Percentiles rank a stretch among this genome's conserved stretches.
phyloP scores from a whole-genome alignment of 2,797 vertebrate species.

The Dromococcyx pavoninus region DNA sequence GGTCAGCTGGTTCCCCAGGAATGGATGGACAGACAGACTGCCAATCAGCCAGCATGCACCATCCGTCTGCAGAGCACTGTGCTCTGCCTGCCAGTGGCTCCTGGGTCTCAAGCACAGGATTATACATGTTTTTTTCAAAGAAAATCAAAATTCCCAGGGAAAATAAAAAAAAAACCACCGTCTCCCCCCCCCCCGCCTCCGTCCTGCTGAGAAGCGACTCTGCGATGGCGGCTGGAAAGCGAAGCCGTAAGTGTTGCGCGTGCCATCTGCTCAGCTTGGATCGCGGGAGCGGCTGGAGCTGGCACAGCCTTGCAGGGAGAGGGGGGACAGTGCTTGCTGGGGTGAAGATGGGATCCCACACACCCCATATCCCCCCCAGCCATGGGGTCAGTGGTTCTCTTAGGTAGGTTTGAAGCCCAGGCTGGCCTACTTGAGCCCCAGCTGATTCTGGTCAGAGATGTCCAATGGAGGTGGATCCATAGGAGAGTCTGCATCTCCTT shows the following conservation, averaged over 20 bases:
- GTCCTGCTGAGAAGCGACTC: slow-evolving; percentile 58
- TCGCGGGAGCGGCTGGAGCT: slow-evolving; percentile 38
- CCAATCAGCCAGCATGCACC: rapidly evolving
- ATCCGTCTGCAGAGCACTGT: rapidly evolving
- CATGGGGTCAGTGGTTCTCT: rapidly evolving
- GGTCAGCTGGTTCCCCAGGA: not conserved
- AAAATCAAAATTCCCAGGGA: slow-evolving; percentile 37
- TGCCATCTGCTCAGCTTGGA: slow-evolving; percentile 65
- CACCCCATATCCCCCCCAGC: rapidly evolving
- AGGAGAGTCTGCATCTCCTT: rapidly evolving
- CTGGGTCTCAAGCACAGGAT: not conserved
- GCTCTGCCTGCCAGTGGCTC: not conserved
- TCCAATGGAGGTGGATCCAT: rapidly evolving
- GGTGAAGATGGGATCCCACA: not conserved
- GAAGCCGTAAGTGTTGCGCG: slow-evolving; percentile 56
- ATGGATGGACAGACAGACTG: not conserved
- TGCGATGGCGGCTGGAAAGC: slow-evolving; percentile 67
- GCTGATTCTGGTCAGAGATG: not conserved
- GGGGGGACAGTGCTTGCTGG: not conserved
- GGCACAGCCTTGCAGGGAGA: not conserved
- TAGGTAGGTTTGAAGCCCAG: not conserved
- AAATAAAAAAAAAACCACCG: not conserved
- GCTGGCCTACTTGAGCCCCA: rapidly evolving
- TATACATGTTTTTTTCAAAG: not conserved
- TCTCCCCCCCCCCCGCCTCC: not conserved